A percentile compares a stretch with the other conserved stretches of the same genome.
Conservation (phyloP, 2,113 vertebrate genomes). For the Castor canadensis region DNA sequence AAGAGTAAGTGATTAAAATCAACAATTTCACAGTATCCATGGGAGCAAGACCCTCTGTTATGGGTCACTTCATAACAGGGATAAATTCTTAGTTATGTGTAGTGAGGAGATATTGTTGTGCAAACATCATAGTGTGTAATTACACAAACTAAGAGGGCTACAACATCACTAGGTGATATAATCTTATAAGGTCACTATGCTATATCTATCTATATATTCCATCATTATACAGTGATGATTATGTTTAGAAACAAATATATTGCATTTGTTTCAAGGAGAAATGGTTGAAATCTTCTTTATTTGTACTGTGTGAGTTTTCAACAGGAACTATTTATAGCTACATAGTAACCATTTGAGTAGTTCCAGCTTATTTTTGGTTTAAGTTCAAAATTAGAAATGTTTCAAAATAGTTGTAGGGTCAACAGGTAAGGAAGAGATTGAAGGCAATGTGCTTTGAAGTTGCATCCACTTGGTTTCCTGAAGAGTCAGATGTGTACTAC, state of each 20-base stretch:
- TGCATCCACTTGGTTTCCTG: neutral
- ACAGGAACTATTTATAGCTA: neutral
- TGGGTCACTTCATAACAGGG: neutral
- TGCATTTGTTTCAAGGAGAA: conserved; percentile 57
- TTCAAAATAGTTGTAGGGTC: conserved; percentile 25
- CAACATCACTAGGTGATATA: neutral
- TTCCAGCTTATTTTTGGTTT: conserved; percentile 28
- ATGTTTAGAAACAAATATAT: conserved; percentile 56
- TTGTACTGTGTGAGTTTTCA: conserved; percentile 49
- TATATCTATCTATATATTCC: too few species aligned
- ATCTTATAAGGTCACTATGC: neutral
- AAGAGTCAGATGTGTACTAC: neutral
- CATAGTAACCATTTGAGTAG: neutral
- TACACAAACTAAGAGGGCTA: neutral
- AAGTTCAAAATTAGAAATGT: conserved; percentile 37
- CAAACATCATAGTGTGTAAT: neutral
- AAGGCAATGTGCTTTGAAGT: conserved; percentile 10
- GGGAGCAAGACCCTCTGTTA: neutral
- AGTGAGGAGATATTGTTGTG: neutral
- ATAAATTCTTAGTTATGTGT: neutral
- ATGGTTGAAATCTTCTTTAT: conserved; percentile 18
- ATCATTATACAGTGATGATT: too few species aligned
- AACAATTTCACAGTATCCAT: neutral
- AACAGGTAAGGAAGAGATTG: neutral
- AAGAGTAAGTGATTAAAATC: conserved; percentile 51